Conservation (phyloP, 2,797 vertebrate species). For the Valencia hispanica region DNA sequence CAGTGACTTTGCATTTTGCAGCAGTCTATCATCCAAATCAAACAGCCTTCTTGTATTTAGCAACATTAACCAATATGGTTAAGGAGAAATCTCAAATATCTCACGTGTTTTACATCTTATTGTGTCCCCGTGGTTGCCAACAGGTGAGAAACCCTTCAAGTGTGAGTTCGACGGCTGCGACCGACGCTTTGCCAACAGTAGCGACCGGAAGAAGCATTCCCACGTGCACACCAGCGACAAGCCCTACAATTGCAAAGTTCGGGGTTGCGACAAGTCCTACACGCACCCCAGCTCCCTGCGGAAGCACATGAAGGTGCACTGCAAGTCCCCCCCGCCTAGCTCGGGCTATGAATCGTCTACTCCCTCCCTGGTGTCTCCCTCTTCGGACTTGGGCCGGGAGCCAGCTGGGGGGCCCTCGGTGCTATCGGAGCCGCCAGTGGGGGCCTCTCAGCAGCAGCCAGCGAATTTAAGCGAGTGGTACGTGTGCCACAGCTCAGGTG, state of each 20-base stretch:
- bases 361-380: slow-evolving; percentile 91
- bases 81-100: background rate
- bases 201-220: slow-evolving; percentile 98
- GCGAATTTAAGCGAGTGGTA: slow-evolving; percentile 98
- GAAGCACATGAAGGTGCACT: slow-evolving; percentile 99
- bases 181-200: slow-evolving; percentile 98
- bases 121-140: slow-evolving; percentile 52
- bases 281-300: slow-evolving; percentile 97
- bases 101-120: background rate
- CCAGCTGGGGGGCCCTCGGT: slow-evolving; percentile 74
- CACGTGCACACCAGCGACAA: slow-evolving; percentile 99
- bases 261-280: slow-evolving; percentile 99
- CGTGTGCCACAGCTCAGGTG: slow-evolving; percentile 91
- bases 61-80: background rate
- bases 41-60: background rate
- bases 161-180: slow-evolving; percentile 98
- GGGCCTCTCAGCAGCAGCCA: slow-evolving; percentile 80
- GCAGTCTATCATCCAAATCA: too few relatives aligned
- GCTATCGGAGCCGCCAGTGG: slow-evolving; percentile 82
- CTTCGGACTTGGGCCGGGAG: slow-evolving; percentile 92
- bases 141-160: slow-evolving; percentile 98
- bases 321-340: slow-evolving; percentile 95
- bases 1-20: background rate
- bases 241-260: slow-evolving; percentile 99
- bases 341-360: slow-evolving; percentile 95